Base-by-base conservation (phyloP, 2,113 vertebrate genomes). In the Gasterosteus nipponicus region DNA sequence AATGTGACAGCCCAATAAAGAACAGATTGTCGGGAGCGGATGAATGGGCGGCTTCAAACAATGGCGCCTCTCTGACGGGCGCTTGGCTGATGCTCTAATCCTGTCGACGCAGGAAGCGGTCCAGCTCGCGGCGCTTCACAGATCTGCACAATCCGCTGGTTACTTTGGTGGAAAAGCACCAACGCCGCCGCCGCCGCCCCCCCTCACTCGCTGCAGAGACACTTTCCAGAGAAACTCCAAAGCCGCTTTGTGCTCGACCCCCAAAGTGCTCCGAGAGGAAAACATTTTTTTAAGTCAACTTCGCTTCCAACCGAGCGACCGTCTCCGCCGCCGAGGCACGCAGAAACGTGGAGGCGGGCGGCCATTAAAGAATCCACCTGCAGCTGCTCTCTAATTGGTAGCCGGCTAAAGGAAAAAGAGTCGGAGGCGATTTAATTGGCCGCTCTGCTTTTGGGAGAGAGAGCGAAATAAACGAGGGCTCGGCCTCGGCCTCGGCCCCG, bases 401-500 rank as follows among this genome's bases (percentile, higher is more conserved):
- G 86, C 73, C 65, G 57, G 75, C 75, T 78, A 75, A 91, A 80
- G 87, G 75, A 46, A 15, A 9, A 47, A 8, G 84, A 87, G 90
- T 90, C 92, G 90, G n/a, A 86, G 86, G 83, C 77, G 31, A 87
- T 86, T 83, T 93, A 93, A 92, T 92, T 90, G 92, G 84, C 78
- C 59, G 75, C 86, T 86, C 86, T 73, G 89, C 87, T 91, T 88
- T 77, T 72, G 84, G 22, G 22, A 26, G 83, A 86, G 89, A 90
- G 86, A 90, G 89, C 84, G 81, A 89, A 91, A 92, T 85, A 88
- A 92, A 89, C 89, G 78, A 80, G 77, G 69, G 33, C 33, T 35
- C 33, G 33, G 22, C 59, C 83, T 79, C 65, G 63, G 60, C 89
- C 91, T 93, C 87, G 53, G 67, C 77, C 73, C 33, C 69, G 73